phyloP scores from a whole-genome alignment of 2,797 vertebrate species.

The Enteromius viviparus region DNA sequence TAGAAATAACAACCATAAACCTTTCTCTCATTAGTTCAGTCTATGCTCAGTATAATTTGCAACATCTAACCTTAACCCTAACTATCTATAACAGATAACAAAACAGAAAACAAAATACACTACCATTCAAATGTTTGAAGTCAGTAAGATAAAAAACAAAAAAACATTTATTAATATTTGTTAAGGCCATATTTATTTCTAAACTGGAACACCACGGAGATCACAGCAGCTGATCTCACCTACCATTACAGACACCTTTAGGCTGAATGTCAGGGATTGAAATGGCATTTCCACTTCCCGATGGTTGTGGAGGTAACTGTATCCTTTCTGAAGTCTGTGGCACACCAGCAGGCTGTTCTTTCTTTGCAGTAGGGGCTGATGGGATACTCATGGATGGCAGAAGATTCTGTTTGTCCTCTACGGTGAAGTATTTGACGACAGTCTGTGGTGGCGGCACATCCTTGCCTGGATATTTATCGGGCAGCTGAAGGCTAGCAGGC shows the following conservation, averaged over 20 bases:
- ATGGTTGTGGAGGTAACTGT: constrained; percentile 67
- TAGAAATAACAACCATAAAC: background rate
- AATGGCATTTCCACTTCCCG: constrained; percentile 68
- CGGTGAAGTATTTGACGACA: constrained; percentile 60
- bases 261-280: constrained; percentile 42
- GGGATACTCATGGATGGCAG: constrained; percentile 58
- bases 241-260: constrained; percentile 33
- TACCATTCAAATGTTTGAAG: background rate
- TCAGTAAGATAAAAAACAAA: background rate
- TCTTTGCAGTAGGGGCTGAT: background rate
- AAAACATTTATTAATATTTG: too few relatives aligned
- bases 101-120: background rate
- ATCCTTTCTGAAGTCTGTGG: constrained; percentile 59
- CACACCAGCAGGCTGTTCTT: constrained; percentile 27
- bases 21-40: background rate
- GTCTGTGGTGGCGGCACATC: constrained; percentile 46
- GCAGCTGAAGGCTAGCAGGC: constrained; percentile 80
- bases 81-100: background rate
- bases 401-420: constrained; percentile 66
- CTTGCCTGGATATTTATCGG: constrained; percentile 81
- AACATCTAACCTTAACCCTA: background rate
- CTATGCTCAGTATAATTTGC: background rate
- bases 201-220: background rate
- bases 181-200: background rate
- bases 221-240: constrained; percentile 19